Evolutionary conservation across 2,797 vertebrate species (phyloP).

Genomic region (Dromococcyx pavoninus): DNA sequence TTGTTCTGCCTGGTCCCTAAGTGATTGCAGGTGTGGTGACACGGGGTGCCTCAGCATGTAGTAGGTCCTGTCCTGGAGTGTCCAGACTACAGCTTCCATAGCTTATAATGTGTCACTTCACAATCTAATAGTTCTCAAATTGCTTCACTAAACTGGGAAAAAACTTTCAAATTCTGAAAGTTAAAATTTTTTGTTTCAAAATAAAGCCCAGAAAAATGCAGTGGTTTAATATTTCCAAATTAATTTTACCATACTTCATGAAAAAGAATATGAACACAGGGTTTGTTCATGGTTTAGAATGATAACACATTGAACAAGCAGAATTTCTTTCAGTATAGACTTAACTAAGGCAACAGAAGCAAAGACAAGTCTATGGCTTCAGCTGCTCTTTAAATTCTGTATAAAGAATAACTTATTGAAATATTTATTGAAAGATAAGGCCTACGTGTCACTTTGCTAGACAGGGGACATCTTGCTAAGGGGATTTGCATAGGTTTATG

Average conservation of each 20-base stretch:
- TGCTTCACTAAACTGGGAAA: too few species aligned
- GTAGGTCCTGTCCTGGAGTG: background rate
- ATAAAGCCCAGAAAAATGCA: background rate
- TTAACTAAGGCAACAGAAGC: background rate
- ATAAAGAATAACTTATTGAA: background rate
- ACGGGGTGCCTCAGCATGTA: background rate
- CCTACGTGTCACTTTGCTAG: background rate
- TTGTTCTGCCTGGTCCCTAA: fast-evolving
- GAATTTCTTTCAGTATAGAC: background rate
- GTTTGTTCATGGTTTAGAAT: background rate
- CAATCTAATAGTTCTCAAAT: background rate
- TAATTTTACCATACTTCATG: background rate
- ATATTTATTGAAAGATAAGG: background rate
- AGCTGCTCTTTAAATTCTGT: background rate
- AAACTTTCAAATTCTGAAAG: background rate
- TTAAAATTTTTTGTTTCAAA: background rate
- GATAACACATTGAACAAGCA: background rate
- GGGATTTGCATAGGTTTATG: background rate
- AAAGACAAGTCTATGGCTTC: background rate
- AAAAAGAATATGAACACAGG: background rate
- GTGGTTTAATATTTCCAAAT: background rate
- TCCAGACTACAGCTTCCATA: background rate
- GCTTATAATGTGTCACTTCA: too few species aligned
- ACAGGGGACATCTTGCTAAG: background rate
- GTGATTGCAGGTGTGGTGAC: fast-evolving